These are phyloP conservation scores for Marasmarcha lunaedactyla DNA, from an alignment of 2,888 invertebrate genomes.

Conservation along the genomic window DNA sequence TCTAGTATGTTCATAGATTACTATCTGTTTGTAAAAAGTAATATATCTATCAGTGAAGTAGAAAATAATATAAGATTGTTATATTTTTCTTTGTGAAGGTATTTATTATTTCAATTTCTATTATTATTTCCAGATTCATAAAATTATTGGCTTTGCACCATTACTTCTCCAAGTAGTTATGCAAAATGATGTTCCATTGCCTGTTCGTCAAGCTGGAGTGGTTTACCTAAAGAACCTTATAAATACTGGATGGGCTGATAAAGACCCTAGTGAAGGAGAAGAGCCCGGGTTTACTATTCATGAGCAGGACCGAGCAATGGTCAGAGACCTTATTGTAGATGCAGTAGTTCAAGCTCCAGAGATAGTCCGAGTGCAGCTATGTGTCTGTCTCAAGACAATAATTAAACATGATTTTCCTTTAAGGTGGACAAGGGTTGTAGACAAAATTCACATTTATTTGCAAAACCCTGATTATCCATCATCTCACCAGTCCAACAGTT, in stretches of 20 bases:
- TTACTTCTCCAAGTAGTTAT: constrained; percentile 93
- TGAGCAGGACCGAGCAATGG: constrained; percentile 95
- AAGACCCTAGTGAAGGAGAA: constrained; percentile 79
- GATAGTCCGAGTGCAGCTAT: constrained; percentile 89
- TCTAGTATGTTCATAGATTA: too few species aligned
- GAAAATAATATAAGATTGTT: too few species aligned
- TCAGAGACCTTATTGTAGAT: constrained; percentile 94
- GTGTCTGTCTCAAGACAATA: constrained; percentile 92
- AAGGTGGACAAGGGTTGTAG: constrained; percentile 94
- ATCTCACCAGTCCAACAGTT: constrained; percentile 70
- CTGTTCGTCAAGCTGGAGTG: constrained; percentile 95
- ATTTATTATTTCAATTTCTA: too few species aligned
- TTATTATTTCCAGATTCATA: constrained; percentile 58
- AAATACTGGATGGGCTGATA: constrained; percentile 88
- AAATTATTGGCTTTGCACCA: constrained; percentile 96
- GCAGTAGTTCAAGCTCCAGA: constrained; percentile 95
- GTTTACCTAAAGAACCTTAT: constrained; percentile 97
- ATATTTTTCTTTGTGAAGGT: too few species aligned
- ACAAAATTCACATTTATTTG: constrained; percentile 93
- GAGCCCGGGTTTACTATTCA: constrained; percentile 86
- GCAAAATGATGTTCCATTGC: constrained; percentile 89
- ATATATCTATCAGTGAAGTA: too few species aligned
- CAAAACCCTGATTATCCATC: constrained; percentile 80
- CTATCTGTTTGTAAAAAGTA: too few species aligned
- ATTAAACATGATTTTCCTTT: constrained; percentile 96